A percentile compares a stretch with the other conserved stretches of the same genome.
Conservation (phyloP, 2,888 invertebrate genomes). For the Tipula unca region DNA sequence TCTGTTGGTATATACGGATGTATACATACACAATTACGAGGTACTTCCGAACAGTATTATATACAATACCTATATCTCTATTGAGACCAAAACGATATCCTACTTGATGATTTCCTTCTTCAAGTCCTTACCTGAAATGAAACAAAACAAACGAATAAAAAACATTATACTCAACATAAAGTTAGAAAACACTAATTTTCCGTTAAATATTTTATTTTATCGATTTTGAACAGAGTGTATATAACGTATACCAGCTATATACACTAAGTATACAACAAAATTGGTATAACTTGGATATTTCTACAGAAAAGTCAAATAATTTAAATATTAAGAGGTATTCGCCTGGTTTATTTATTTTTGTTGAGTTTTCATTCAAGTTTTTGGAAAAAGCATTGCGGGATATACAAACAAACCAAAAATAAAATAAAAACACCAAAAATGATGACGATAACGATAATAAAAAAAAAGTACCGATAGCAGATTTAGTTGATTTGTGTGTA, state of each 20-base stretch:
- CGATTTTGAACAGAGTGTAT: neutral
- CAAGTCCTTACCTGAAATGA: neutral
- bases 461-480: neutral
- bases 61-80: neutral
- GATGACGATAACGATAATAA: neutral
- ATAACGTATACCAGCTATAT: neutral
- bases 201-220: neutral
- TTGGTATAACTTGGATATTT: neutral
- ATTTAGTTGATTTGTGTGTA: neutral
- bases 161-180: neutral
- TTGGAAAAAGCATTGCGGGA: neutral
- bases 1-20: too few species aligned
- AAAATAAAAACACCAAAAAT: neutral
- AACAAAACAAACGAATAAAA: neutral
- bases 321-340: neutral
- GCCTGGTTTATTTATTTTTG: neutral
- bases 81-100: neutral
- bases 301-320: neutral
- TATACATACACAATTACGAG: neutral
- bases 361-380: neutral
- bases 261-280: too few species aligned
- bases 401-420: too few species aligned
- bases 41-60: neutral
- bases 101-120: neutral
- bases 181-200: neutral